A percentile compares a stretch with the other conserved stretches of the same genome.
Conservation (phyloP, 2,888 invertebrate species). For the Tetheella fluctuosa region DNA sequence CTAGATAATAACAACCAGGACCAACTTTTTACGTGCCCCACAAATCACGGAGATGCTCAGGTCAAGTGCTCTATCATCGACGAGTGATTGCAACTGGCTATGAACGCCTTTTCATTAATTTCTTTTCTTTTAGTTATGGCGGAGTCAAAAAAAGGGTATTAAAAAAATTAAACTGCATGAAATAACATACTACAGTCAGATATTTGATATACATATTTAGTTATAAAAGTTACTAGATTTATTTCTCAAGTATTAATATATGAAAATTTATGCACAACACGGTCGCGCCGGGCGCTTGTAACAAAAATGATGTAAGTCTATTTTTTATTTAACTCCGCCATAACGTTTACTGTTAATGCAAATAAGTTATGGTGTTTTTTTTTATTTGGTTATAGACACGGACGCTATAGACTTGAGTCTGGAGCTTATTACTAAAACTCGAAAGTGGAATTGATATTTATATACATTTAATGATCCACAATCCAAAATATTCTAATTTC, state of each 20-base stretch:
- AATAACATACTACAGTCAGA: too few species aligned
- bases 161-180: too few species aligned
- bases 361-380: conserved; percentile 15
- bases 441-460: not conserved
- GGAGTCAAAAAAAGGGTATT: too few species aligned
- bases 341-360: conserved; percentile 24
- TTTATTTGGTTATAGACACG: conserved; percentile 11
- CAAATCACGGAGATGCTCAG: too few species aligned
- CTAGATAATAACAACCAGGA: too few species aligned
- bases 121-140: too few species aligned
- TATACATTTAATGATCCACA: too few species aligned
- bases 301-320: conserved; percentile 1
- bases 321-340: conserved; percentile 1
- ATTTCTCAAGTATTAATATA: conserved; percentile 10
- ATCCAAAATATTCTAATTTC: too few species aligned
- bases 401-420: not conserved
- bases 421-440: not conserved
- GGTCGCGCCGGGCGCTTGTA: conserved; percentile 12
- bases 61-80: too few species aligned
- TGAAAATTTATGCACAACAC: conserved; percentile 21
- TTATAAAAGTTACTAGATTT: conserved; percentile 5
- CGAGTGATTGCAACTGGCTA: too few species aligned
- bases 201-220: not conserved
- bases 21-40: too few species aligned
- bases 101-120: too few species aligned